Base-by-base conservation (phyloP, 1,140 invertebrate genomes). In the Apocrypta bakeri region DNA sequence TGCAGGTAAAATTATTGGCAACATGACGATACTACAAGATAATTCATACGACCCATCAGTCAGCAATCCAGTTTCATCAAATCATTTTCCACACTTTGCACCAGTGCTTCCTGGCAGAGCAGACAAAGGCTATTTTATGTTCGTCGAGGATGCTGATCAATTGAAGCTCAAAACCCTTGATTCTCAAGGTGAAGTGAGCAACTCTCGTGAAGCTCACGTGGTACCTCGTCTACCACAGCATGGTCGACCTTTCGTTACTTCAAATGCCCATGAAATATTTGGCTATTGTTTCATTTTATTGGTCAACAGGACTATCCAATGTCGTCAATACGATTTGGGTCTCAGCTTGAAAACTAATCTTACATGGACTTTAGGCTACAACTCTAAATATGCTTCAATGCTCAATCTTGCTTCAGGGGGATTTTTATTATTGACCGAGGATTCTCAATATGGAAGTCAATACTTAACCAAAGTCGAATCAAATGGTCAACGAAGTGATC, bases 101-200 rank as follows among this genome's bases (percentile, higher is more conserved):
- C 68, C 68, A 12, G 31, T 71, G 6, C 21, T 31, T 1, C 27
- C 9, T 17, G 64, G 29, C 27, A 71, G 21, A 8, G 11, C 17
- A 2, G 68, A 11, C 17, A 71, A 71, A 25, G 68, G 68, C 31
- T 71, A 71, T 31, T 71, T 71, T 21, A 37, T 71, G 68, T 71
- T 71, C 17, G 68, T 71, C 27, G 68, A 71, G 31, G 68, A 71
- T 6, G 68, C 17, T 7, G 68, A 71, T 14, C 68, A 8, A 9
- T 31, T 71, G 17, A 71, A 71, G 31, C 11, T 71, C 8, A 71
- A 71, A n/a, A 71, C 68, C 2, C 7, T 71, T 1, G 31, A 33
- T 7, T 1, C 68, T 8, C 11, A 0, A 2, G 68, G 68, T 7
- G 68, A 71, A 17, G 29, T 71, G 12, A 71, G 68, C 68, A 71